These are phyloP conservation scores for Cyprinodon tularosa DNA, from an alignment of 2,113 vertebrate species.

Conservation along the genomic window DNA sequence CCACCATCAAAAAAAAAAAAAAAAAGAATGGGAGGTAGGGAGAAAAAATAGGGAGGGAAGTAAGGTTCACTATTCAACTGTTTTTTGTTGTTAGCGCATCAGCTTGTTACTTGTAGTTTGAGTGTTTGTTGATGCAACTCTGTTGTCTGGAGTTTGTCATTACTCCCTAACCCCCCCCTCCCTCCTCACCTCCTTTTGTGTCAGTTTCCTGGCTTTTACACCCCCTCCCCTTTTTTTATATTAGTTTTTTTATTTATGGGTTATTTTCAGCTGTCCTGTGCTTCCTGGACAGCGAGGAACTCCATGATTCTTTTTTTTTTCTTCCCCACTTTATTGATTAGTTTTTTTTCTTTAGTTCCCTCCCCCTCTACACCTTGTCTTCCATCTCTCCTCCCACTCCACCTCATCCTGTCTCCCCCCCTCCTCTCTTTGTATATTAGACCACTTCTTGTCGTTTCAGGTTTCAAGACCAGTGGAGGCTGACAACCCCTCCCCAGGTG, in stretches of 20 bases:
- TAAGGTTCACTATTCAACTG: conserved; percentile 32
- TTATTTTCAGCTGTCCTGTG: neutral
- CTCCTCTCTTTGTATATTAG: conserved; percentile 83
- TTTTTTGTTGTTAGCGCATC: conserved; percentile 56
- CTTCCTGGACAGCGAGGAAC: conserved; percentile 35
- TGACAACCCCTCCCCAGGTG: conserved; percentile 85
- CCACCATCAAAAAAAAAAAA: conserved; percentile 30
- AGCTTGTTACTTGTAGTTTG: too few relatives aligned
- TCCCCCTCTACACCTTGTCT: neutral
- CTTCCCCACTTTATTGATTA: neutral
- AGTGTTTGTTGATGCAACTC: conserved; percentile 44
- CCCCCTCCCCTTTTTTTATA: conserved; percentile 22
- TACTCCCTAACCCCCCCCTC: conserved; percentile 22
- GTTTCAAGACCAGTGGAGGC: conserved; percentile 88
- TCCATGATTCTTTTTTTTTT: conserved; percentile 24
- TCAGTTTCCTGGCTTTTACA: conserved; percentile 39
- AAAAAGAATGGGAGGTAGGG: neutral
- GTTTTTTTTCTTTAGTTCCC: conserved; percentile 45
- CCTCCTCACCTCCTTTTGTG: conserved; percentile 18
- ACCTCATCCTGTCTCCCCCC: conserved; percentile 36
- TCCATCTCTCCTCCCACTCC: neutral
- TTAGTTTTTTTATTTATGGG: neutral
- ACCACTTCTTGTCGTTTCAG: conserved; percentile 88
- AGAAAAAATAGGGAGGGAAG: neutral
- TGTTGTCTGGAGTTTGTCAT: conserved; percentile 68